Conservation (phyloP, 1,140 invertebrate species). For the Metaphire vulgaris region DNA sequence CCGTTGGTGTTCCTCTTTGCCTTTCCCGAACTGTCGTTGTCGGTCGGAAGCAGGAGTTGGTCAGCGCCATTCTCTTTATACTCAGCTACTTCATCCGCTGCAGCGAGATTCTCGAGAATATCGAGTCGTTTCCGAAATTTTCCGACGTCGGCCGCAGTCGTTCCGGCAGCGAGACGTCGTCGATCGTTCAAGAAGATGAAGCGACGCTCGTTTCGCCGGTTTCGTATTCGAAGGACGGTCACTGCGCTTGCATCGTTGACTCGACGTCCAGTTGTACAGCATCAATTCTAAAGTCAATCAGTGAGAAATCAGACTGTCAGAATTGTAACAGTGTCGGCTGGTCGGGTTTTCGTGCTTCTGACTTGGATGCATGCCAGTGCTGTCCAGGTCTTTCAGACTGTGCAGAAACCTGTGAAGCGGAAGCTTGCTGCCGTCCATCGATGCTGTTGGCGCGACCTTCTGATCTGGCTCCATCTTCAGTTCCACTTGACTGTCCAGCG, state of each 20-base stretch:
- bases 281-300: too few relatives aligned
- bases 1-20: conserved; percentile 67
- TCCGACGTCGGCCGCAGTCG: neutral
- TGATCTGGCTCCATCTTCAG: too few relatives aligned
- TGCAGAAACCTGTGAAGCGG: too few relatives aligned
- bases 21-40: conserved; percentile 70
- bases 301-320: too few relatives aligned
- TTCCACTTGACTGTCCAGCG: too few relatives aligned
- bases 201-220: neutral
- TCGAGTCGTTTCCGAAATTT: neutral
- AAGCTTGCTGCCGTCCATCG: too few relatives aligned
- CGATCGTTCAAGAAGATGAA: neutral
- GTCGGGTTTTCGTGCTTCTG: neutral
- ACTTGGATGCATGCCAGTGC: neutral
- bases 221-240: neutral
- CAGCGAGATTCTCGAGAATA: conserved; percentile 58
- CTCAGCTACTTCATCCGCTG: conserved; percentile 78
- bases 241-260: too few relatives aligned
- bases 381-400: neutral
- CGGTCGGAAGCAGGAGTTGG: conserved; percentile 60
- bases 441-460: too few relatives aligned
- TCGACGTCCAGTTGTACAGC: too few relatives aligned
- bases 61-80: conserved; percentile 55
- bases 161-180: neutral
- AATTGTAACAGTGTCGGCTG: too few relatives aligned